Conservation (phyloP, 2,797 vertebrate genomes). For the Clarias laeviceps region DNA sequence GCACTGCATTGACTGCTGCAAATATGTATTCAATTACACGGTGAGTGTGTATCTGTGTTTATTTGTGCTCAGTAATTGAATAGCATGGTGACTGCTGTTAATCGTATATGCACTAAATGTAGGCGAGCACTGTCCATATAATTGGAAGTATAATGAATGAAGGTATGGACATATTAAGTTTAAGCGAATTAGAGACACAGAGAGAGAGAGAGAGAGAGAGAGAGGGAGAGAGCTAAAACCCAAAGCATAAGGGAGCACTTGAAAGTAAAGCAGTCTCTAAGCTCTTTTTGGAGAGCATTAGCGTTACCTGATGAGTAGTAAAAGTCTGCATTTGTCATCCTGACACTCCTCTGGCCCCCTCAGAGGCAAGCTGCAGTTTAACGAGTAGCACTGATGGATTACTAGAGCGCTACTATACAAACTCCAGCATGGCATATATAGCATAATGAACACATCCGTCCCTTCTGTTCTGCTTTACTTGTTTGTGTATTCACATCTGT, state of each 20-base stretch:
- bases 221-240: not conserved
- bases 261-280: conserved; percentile 54
- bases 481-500: not conserved
- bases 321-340: conserved; percentile 58
- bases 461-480: not conserved
- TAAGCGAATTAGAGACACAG: conserved; percentile 8
- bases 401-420: conserved; percentile 48
- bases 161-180: conserved; percentile 16
- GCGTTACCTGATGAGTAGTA: conserved; percentile 58
- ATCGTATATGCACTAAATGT: conserved; percentile 2
- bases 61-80: conserved; percentile 18
- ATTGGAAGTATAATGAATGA: conserved; percentile 33
- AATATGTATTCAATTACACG: conserved; percentile 28
- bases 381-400: conserved; percentile 56
- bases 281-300: conserved; percentile 59
- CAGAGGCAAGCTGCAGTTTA: conserved; percentile 56
- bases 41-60: conserved; percentile 9
- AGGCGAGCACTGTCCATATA: conserved; percentile 13
- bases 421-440: conserved; percentile 24
- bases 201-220: conserved; percentile 1
- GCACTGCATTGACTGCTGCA: conserved; percentile 28
- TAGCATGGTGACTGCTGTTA: conserved; percentile 18
- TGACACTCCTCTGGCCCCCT: conserved; percentile 56
- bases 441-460: conserved; percentile 8
- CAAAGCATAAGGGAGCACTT: conserved; percentile 37